Percentiles rank a stretch among this genome's conserved stretches.
Evolutionary conservation across 2,888 invertebrate genomes (phyloP).

Genomic region (Litoditis marina): DNA sequence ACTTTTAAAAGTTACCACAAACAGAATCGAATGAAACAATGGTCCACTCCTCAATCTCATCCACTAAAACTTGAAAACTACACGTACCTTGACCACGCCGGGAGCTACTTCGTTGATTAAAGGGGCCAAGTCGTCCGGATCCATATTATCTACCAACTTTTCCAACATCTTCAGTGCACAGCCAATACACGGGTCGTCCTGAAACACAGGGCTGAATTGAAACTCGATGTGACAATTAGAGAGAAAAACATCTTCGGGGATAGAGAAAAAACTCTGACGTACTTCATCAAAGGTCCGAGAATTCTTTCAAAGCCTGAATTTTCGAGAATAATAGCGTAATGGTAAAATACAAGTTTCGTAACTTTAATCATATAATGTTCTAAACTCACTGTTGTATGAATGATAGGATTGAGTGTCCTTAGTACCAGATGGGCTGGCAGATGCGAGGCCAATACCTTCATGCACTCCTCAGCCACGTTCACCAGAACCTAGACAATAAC

Average conservation of each 20-base stretch:
- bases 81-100: slow-evolving; percentile 76
- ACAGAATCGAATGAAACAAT: too few relatives aligned
- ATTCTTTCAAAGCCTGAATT: too few relatives aligned
- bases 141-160: slow-evolving; percentile 22
- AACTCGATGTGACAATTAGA: neutral
- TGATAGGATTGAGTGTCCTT: slow-evolving; percentile 77
- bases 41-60: too few relatives aligned
- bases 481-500: slow-evolving; percentile 21
- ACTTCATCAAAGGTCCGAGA: too few relatives aligned
- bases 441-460: slow-evolving; percentile 75
- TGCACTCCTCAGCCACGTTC: slow-evolving; percentile 81
- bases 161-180: slow-evolving; percentile 78
- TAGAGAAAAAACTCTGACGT: too few relatives aligned
- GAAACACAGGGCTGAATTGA: neutral
- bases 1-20: neutral
- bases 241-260: too few relatives aligned
- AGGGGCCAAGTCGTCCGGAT: slow-evolving; percentile 66
- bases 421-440: slow-evolving; percentile 79
- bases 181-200: slow-evolving; percentile 79
- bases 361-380: neutral
- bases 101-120: slow-evolving; percentile 80
- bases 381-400: slow-evolving; percentile 65
- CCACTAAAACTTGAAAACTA: neutral
- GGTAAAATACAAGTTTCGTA: too few relatives aligned
- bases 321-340: too few relatives aligned